A percentile compares a stretch with the other conserved stretches of the same genome.
phyloP scores from a whole-genome alignment of 2,888 invertebrate genomes.

The Pseudococcus longispinus region DNA sequence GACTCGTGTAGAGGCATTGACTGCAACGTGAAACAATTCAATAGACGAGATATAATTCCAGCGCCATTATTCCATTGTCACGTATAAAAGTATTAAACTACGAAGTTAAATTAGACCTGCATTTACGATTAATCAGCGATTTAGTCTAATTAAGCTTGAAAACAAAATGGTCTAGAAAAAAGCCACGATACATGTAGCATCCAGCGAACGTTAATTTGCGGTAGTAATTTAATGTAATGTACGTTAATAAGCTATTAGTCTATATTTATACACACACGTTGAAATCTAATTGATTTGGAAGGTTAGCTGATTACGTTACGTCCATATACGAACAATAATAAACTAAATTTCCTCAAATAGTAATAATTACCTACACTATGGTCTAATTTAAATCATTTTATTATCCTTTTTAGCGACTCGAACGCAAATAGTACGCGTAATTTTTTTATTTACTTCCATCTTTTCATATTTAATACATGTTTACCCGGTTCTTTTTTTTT shows the following conservation, averaged over 20 bases:
- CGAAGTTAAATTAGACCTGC: neutral
- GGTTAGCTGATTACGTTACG: neutral
- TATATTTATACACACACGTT: neutral
- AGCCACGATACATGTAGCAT: neutral
- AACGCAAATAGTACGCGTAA: neutral
- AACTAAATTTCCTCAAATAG: neutral
- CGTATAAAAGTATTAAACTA: neutral
- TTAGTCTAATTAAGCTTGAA: neutral
- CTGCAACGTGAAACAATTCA: neutral
- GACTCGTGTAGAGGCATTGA: neutral
- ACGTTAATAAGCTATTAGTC: neutral
- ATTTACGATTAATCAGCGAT: neutral
- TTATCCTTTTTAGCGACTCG: neutral
- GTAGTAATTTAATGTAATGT: neutral
- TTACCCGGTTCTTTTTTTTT: neutral
- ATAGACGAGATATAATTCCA: neutral
- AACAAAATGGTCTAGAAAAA: neutral
- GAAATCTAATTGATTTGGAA: constrained; percentile 25
- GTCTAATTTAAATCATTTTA: constrained; percentile 23
- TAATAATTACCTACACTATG: neutral
- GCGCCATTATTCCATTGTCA: constrained; percentile 3
- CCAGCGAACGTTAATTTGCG: neutral
- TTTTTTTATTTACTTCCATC: neutral
- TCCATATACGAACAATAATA: neutral
- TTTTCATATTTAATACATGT: neutral